phyloP scores from a whole-genome alignment of 2,113 vertebrate species.

The Petromus typicus region DNA sequence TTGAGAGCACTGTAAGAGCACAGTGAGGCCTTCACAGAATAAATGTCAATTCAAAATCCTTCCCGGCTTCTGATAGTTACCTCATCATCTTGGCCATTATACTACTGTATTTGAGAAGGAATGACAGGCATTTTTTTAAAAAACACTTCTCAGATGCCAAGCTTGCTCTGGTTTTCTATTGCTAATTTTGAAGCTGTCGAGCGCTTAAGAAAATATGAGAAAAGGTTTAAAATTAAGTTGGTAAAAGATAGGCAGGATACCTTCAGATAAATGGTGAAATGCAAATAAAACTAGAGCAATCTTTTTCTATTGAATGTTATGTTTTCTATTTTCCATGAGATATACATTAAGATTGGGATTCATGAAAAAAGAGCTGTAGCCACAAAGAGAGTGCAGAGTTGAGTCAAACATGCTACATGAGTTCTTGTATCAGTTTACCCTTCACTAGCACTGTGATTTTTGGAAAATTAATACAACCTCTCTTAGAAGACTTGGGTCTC shows the following conservation, averaged over 20 bases:
- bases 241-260: not conserved
- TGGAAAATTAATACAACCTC: not conserved
- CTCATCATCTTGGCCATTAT: slow-evolving; percentile 69
- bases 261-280: not conserved
- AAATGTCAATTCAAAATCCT: slow-evolving; percentile 71
- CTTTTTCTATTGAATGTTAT: slow-evolving; percentile 13
- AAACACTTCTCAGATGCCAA: slow-evolving; percentile 47
- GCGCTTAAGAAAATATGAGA: not conserved
- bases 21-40: slow-evolving; percentile 68
- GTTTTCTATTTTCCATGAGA: not conserved
- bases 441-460: not conserved
- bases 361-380: not conserved
- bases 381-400: not conserved
- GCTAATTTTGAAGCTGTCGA: slow-evolving; percentile 32
- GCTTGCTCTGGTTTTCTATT: slow-evolving; percentile 49
- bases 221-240: not conserved
- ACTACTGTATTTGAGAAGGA: slow-evolving; percentile 32
- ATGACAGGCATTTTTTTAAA: slow-evolving; percentile 33
- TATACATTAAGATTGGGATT: not conserved
- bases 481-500: not conserved
- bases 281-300: slow-evolving; percentile 4
- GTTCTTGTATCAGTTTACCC: not conserved
- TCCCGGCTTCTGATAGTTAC: slow-evolving; percentile 65
- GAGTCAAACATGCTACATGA: not conserved
- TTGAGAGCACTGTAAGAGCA: slow-evolving; percentile 59